phyloP scores from a whole-genome alignment of 2,113 vertebrate species.

The Heliornis fulica region DNA sequence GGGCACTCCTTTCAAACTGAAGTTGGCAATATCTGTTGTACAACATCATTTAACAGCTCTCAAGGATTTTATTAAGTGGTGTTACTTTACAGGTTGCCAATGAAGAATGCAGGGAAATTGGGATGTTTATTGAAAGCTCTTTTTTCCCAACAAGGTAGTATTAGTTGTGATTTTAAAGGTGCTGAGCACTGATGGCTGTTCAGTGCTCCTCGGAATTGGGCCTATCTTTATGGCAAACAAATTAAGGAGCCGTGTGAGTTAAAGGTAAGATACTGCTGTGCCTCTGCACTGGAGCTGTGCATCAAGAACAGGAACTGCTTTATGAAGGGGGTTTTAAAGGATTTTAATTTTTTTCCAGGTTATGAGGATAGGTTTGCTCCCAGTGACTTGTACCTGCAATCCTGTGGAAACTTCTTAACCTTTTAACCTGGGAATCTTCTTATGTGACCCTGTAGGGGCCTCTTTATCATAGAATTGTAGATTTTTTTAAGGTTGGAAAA shows the following conservation, averaged over 20 bases:
- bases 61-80: background rate
- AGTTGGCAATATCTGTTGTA: background rate
- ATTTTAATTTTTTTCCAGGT: background rate
- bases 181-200: background rate
- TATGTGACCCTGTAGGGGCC: no score
- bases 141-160: background rate
- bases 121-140: background rate
- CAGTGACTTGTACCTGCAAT: background rate
- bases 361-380: background rate
- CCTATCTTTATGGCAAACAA: background rate
- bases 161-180: background rate
- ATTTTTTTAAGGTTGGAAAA: no score
- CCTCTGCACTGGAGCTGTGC: background rate
- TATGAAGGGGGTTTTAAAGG: background rate
- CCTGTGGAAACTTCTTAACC: background rate
- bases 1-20: background rate
- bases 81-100: background rate
- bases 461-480: no score
- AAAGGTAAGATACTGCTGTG: background rate
- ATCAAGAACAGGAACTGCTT: background rate
- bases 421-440: background rate
- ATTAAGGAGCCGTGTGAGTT: background rate
- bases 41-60: background rate
- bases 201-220: background rate
- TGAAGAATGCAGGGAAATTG: background rate